phyloP scores from a whole-genome alignment of 2,113 vertebrate species.

The Psittacus erithacus region DNA sequence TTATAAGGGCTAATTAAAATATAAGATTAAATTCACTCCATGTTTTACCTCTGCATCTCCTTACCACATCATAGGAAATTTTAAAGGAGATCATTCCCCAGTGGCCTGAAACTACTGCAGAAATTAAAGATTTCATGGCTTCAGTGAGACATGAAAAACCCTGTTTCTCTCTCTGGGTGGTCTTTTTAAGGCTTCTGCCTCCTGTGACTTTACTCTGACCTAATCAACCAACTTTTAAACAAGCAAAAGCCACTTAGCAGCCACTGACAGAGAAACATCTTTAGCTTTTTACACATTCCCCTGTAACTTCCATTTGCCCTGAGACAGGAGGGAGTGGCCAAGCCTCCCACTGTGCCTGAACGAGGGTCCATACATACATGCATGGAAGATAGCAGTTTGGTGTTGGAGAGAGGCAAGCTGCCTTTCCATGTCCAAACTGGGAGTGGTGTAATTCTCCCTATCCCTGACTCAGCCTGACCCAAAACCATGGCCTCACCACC shows the following conservation, averaged over 20 bases:
- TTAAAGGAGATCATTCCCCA: not conserved
- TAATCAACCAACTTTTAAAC: not conserved
- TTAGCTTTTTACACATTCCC: not conserved
- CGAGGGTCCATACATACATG: fast-evolving
- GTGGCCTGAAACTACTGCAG: not conserved
- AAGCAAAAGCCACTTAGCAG: not conserved
- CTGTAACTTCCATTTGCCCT: not conserved
- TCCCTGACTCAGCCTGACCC: not conserved
- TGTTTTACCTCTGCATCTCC: not conserved
- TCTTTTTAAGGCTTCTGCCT: not conserved
- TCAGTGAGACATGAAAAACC: not conserved
- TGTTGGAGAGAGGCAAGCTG: not conserved
- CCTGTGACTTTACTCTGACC: not conserved
- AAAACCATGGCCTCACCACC: not conserved
- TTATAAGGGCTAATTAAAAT: not conserved
- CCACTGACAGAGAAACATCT: not conserved
- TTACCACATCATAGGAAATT: not conserved
- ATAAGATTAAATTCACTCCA: not conserved
- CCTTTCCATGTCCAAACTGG: fast-evolving
- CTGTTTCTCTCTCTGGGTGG: not conserved
- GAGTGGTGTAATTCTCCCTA: not conserved
- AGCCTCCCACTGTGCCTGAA: fast-evolving
- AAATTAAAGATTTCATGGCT: not conserved
- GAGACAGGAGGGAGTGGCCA: not conserved
- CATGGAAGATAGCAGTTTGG: fast-evolving